These are phyloP conservation scores for Bubo blakistoni DNA, from an alignment of 2,113 vertebrate genomes.

Conservation along the genomic window DNA sequence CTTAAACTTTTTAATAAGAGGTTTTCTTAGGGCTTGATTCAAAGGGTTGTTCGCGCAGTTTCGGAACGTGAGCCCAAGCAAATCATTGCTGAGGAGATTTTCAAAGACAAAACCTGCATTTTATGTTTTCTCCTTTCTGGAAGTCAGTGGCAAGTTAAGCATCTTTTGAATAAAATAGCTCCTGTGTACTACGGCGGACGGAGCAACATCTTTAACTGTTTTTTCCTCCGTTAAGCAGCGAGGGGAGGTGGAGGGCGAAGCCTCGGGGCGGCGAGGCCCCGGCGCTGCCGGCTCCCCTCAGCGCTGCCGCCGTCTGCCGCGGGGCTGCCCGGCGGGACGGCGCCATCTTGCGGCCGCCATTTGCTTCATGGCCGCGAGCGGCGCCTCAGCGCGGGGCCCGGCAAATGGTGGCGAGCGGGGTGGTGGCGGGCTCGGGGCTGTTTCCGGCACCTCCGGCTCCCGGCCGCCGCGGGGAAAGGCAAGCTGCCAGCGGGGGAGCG, in stretches of 20 bases:
- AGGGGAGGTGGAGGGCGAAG: rapidly evolving
- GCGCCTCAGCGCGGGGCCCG: neutral
- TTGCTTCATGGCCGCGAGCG: neutral
- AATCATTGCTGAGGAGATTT: neutral
- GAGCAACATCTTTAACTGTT: rapidly evolving
- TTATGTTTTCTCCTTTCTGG: neutral
- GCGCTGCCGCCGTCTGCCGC: neutral
- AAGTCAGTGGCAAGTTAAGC: neutral
- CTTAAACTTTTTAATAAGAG: rapidly evolving
- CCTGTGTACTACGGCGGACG: rapidly evolving
- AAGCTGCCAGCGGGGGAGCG: no score
- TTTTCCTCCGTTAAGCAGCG: rapidly evolving
- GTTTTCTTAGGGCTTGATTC: neutral
- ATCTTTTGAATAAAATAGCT: rapidly evolving
- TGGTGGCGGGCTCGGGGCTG: no score
- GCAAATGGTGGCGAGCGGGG: neutral
- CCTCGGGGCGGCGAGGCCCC: rapidly evolving
- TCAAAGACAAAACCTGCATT: rapidly evolving
- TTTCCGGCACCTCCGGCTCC: neutral
- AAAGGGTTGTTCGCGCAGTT: rapidly evolving
- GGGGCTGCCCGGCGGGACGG: neutral
- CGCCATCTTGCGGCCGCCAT: neutral
- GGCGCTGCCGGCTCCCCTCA: no score
- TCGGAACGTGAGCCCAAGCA: rapidly evolving
- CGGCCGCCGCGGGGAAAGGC: neutral